Evolutionary conservation across 2,113 vertebrate genomes (phyloP), one percentile per base, ranked within the genome.

Genomic region (Tympanuchus pallidicinctus): DNA sequence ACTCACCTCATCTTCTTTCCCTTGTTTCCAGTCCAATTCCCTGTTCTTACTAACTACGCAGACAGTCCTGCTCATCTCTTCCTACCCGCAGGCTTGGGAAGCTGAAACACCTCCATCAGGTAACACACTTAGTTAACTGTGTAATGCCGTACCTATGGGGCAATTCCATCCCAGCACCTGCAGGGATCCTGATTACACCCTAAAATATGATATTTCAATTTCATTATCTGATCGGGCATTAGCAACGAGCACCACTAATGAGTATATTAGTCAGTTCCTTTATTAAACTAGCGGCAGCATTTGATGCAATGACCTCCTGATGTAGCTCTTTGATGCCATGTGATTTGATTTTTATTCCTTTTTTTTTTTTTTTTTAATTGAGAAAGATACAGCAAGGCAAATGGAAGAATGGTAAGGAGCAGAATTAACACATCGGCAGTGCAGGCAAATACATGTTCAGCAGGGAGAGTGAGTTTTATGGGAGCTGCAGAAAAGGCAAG

Each of bases 91-190:
- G 94, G 94, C 96, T 86, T 94, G 95, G 94, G 96, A 97, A 96
- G 96, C 93, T 90, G 77, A 93, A 90, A 96, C 91, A 72, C 57
- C 82, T 72, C 91, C 18, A 1, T 92, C 91, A 67, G 93, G 84
- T 83, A 94, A 93, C 94, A 97, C 94, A 94, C 93, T 92, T 96
- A 97, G 90, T 94, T 95, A 97, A 94, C 91, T 96, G 93, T 96
- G 94, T 92, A 96, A 95, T 97, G 93, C 94, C 90, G 91, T 94
- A 96, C 90, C 93, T 97, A 95, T 96, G 95, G 96, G 94, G 95
- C 94, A 97, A 95, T 93, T 97, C 82, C 93, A 94, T 71, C 92
- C 89, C 79, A 90, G 72, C 92, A 95, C 92, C 95, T 91, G 76
- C 84, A 94, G 94, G 95, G 94, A 95, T 93, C 80, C 85, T 95